These are phyloP conservation scores for Ooceraea biroi DNA, from an alignment of 1,140 invertebrate genomes.

Conservation along the genomic window DNA sequence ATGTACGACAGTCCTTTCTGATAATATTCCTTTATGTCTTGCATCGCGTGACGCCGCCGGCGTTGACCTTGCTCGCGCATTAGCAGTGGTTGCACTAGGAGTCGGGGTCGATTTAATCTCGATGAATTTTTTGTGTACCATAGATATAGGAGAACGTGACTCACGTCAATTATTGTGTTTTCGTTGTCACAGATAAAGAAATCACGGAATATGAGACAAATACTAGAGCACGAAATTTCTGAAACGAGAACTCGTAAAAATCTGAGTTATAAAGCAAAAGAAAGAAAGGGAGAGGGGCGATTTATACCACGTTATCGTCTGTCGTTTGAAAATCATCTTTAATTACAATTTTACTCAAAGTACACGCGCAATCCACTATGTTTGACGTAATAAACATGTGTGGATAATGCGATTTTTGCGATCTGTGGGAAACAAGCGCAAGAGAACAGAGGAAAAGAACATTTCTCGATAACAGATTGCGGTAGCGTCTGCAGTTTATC, in stretches of 20 bases:
- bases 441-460: no score
- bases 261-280: no score
- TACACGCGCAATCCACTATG: no score
- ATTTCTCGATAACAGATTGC: background rate
- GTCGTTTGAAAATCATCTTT: no score
- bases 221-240: background rate
- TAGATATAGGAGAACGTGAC: background rate
- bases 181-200: constrained; percentile 5
- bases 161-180: background rate
- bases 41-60: background rate
- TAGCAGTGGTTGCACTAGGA: background rate
- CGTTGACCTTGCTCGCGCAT: background rate
- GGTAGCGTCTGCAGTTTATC: no score
- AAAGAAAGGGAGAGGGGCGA: no score
- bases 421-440: no score
- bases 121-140: background rate
- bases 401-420: no score
- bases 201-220: background rate
- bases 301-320: no score
- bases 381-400: no score
- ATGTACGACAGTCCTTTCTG: background rate
- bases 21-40: background rate
- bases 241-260: background rate
- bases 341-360: no score
- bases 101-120: background rate